Percentiles rank a stretch among this genome's conserved stretches.
These are phyloP conservation scores for Chouioia cunea DNA, from an alignment of 2,888 invertebrate species.

Conservation along the genomic window DNA sequence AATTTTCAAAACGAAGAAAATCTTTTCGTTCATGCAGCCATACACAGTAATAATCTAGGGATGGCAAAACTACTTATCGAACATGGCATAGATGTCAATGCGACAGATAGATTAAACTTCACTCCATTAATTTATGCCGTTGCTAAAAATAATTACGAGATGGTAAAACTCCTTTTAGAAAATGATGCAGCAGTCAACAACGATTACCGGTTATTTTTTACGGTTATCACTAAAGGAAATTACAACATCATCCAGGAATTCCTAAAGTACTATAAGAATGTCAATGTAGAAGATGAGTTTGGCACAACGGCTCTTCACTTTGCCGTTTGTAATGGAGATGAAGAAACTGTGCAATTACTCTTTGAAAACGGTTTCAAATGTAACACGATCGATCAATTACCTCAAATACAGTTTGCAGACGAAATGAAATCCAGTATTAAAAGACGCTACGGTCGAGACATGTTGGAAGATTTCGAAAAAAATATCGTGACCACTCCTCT, in stretches of 20 bases:
- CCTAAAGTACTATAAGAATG: slow-evolving; percentile 18
- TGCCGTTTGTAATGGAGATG: slow-evolving; percentile 27
- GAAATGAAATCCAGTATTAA: slow-evolving; percentile 2
- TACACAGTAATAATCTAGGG: slow-evolving; percentile 9
- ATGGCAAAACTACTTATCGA: slow-evolving; percentile 16
- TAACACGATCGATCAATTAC: not conserved
- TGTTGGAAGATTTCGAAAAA: slow-evolving; percentile 25
- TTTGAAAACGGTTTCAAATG: slow-evolving; percentile 18
- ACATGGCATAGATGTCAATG: slow-evolving; percentile 8
- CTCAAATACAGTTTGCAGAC: not conserved
- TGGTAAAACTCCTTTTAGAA: slow-evolving; percentile 20
- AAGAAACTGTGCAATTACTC: slow-evolving; percentile 25
- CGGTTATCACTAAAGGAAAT: slow-evolving; percentile 6
- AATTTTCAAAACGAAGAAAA: not conserved
- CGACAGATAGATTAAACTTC: not conserved
- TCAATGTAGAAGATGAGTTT: slow-evolving; percentile 24
- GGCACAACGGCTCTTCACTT: slow-evolving; percentile 34
- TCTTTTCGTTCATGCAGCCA: slow-evolving; percentile 27
- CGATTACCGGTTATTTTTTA: slow-evolving; percentile 10
- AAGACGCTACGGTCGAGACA: slow-evolving; percentile 11
- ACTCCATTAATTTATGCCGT: slow-evolving; percentile 25
- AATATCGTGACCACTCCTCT: slow-evolving; percentile 31
- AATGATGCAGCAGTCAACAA: not conserved
- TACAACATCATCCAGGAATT: slow-evolving; percentile 18
- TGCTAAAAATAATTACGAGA: slow-evolving; percentile 12